Conservation (phyloP, 2,888 invertebrate genomes). For the Patella ulyssiponensis region DNA sequence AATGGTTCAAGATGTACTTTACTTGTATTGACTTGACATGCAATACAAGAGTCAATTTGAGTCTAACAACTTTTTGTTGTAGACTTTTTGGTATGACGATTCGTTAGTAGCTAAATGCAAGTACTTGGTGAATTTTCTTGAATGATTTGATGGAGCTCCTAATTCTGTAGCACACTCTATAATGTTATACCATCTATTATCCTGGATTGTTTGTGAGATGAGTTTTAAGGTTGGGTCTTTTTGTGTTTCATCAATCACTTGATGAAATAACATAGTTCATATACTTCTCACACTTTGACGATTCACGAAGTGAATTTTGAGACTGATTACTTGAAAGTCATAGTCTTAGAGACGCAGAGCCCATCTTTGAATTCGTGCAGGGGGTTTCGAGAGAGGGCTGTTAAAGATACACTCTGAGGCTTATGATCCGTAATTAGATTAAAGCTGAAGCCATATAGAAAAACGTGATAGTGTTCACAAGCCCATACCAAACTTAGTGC, state of each 20-base stretch:
- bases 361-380: too few relatives aligned
- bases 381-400: too few relatives aligned
- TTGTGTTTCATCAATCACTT: conserved; percentile 30
- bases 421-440: too few relatives aligned
- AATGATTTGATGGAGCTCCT: conserved; percentile 15
- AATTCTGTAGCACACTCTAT: conserved; percentile 4
- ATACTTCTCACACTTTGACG: conserved; percentile 33
- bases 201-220: conserved; percentile 33
- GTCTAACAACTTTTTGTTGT: conserved; percentile 37
- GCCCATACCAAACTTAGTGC: too few relatives aligned
- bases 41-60: conserved; percentile 28
- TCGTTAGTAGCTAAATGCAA: neutral
- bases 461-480: too few relatives aligned
- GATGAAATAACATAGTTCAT: conserved; percentile 29
- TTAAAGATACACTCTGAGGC: too few relatives aligned
- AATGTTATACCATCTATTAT: conserved; percentile 28
- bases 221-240: conserved; percentile 24
- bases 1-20: too few relatives aligned
- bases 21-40: too few relatives aligned
- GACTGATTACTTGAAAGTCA: too few relatives aligned
- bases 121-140: neutral
- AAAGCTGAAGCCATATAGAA: too few relatives aligned
- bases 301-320: neutral
- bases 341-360: too few relatives aligned
- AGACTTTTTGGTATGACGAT: neutral